Conservation (phyloP, 2,797 vertebrate genomes). For the Sandelia bainsii region DNA sequence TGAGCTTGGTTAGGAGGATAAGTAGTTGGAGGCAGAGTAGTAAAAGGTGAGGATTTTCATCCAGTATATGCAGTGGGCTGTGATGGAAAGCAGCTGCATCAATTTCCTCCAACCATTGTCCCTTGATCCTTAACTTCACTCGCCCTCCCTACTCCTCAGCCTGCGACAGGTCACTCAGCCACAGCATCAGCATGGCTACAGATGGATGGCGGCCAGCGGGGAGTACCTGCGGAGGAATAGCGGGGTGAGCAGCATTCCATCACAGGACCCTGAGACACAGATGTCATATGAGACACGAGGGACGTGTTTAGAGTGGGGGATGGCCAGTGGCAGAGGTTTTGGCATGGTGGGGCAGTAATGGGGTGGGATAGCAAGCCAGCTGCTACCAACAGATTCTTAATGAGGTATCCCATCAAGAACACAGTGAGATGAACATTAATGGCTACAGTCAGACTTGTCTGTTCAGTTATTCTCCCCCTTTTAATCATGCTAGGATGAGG, state of each 20-base stretch:
- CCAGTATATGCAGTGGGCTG: constrained; percentile 36
- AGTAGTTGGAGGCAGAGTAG: constrained; percentile 24
- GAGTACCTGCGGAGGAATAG: constrained; percentile 81
- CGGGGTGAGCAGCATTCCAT: constrained; percentile 82
- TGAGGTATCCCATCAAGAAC: constrained; percentile 76
- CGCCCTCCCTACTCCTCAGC: constrained; percentile 12
- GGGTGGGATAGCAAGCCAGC: constrained; percentile 73
- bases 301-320: constrained; percentile 70
- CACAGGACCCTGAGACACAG: constrained; percentile 81
- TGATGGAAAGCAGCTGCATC: constrained; percentile 76
- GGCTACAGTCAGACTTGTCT: constrained; percentile 61
- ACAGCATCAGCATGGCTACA: constrained; percentile 37
- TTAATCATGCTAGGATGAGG: constrained; percentile 40
- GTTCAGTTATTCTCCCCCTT: constrained; percentile 44
- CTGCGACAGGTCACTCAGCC: constrained; percentile 57
- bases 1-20: constrained; percentile 30
- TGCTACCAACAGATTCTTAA: constrained; percentile 79
- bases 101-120: constrained; percentile 51
- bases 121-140: constrained; percentile 63
- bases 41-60: constrained; percentile 37
- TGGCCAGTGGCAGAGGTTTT: constrained; percentile 68
- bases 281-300: constrained; percentile 80
- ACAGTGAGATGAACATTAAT: constrained; percentile 73
- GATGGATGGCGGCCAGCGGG: constrained; percentile 64
- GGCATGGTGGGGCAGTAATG: constrained; percentile 70